Base-by-base conservation (phyloP, 2,797 vertebrate species). In the Lophotriccus pileatus region DNA sequence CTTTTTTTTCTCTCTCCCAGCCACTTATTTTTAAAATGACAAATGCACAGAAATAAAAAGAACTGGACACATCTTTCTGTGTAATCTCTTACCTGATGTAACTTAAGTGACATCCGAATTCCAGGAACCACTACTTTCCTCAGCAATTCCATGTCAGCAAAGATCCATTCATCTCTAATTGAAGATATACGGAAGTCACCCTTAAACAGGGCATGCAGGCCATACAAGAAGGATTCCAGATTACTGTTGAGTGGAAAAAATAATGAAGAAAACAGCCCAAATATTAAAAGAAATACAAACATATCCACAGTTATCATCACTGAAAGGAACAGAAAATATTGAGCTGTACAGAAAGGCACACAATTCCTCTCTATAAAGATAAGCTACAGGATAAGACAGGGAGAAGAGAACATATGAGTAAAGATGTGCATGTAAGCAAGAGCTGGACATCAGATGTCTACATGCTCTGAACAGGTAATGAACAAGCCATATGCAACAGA, bases 121-220 rank as follows among this genome's bases (percentile, higher is more conserved):
- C 99, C 99, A 89, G 99, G 99, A 67, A 99, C 99, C 56, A 99
- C 99, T 6, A 99, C 99, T 94, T 99, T 99, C 97, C 99, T 98
- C 90, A 99, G 98, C 74, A 99, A 98, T 89, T 99, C 99, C 99
- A 99, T 99, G 97, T 99, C 99, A n/a, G 99, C 99, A 86, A 99
- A 99, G 96, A 99, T 99, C 99, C 99, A 99, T 96, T 99, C 99
- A 18, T 99, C 99, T 93, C 99, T 98, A 72, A 99, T 98, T 20
- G 99, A 99, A 41, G 99, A 99, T 97, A 99, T 99, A 89, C 99
- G 99, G 96, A 99, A 99, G 96, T 99, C 99, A 93, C 99, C 99
- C 94, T 99, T 99, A 96, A 99, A 99, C 34, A 99, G 98, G 67
- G 99, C 99, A 91, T 99, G 99, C 27, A 99, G 98, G 73, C 99